Conservation (phyloP, 2,888 invertebrate genomes). For the Phaonia tiefii region DNA sequence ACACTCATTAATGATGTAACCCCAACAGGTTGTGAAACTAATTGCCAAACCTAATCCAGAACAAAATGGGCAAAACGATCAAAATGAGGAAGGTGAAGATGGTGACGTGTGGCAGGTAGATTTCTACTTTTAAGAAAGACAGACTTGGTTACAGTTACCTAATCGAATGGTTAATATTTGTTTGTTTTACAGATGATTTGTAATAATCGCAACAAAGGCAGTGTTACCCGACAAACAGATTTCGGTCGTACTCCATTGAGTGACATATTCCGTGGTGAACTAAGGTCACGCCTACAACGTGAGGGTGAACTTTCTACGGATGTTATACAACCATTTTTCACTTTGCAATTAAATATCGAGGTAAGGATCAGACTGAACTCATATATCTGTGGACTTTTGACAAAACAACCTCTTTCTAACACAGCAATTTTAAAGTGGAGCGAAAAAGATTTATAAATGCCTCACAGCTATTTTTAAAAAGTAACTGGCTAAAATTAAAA, state of each 20-base stretch:
- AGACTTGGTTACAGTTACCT: background rate
- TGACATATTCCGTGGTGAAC: conserved; percentile 95
- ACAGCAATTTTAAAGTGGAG: too few species aligned
- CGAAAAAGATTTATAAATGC: too few species aligned
- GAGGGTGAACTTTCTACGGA: conserved; percentile 87
- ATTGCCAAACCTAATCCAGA: conserved; percentile 82
- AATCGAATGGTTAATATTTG: conserved; percentile 13
- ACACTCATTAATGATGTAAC: conserved; percentile 4
- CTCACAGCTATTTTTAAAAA: too few species aligned
- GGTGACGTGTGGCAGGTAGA: conserved; percentile 80
- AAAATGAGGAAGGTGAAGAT: conserved; percentile 78
- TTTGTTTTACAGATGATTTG: conserved; percentile 75
- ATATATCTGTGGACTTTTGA: too few species aligned
- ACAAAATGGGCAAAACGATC: conserved; percentile 81
- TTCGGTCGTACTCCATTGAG: conserved; percentile 93
- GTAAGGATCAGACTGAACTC: too few species aligned
- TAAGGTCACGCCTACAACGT: conserved; percentile 90
- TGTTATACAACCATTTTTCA: conserved; percentile 97
- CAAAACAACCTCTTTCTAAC: too few species aligned
- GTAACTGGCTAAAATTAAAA: too few species aligned
- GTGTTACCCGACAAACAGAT: conserved; percentile 91
- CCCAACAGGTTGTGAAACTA: conserved; percentile 82
- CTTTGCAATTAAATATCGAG: conserved; percentile 96
- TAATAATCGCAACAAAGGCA: conserved; percentile 94
- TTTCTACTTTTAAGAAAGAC: background rate